Base-by-base conservation (phyloP, 2,797 vertebrate genomes). In the Gastrophryne carolinensis region DNA sequence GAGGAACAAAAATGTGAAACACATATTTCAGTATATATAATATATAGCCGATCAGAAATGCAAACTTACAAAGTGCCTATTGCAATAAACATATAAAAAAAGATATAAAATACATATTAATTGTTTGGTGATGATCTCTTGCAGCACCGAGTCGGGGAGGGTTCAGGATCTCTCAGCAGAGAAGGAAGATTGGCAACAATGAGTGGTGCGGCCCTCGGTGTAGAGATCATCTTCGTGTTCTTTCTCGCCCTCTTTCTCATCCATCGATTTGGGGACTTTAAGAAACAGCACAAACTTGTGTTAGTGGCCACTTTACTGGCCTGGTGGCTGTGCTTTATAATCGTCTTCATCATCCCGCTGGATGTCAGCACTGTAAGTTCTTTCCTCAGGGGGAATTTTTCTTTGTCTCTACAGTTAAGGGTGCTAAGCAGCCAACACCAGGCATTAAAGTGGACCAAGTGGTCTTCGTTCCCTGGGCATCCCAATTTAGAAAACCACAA, bases 291-390 rank as follows among this genome's bases (percentile, higher is more conserved):
- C 80, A 92, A 91, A 52, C 96, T 99, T 89, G 97, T 99, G 49
- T 90, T 98, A 70, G 84, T 98, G 49, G 94, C 94, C 80, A 99
- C 97, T 0, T 86, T 98, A 71, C 85, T 99, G 83, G 97, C 97
- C 83, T 98, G 97, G 97, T 98, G 97, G 84, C 94, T 99, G 81
- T 98, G 97, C 83, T 98, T 99, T 85, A 94, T 98, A 80, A 99
- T 98, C 79, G 94, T 99, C 62, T 98, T 98, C 84, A 98, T 98
- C 80, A 78, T 99, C 50, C 97, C 97, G 0, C 87, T 99, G 86
- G 97, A 99, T 80, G 96, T 98, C 82, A 98, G 94, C 86, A 97
- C 95, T 93, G 97, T 99, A 85, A 87, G 94, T 24, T n/a, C n/a
- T n/a, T n/a, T n/a, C n/a, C n/a, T n/a, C n/a, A n/a, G n/a, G n/a